A percentile compares a stretch with the other conserved stretches of the same genome.
These are phyloP conservation scores for Centrocercus urophasianus DNA, from an alignment of 2,113 vertebrate species.

Conservation along the genomic window DNA sequence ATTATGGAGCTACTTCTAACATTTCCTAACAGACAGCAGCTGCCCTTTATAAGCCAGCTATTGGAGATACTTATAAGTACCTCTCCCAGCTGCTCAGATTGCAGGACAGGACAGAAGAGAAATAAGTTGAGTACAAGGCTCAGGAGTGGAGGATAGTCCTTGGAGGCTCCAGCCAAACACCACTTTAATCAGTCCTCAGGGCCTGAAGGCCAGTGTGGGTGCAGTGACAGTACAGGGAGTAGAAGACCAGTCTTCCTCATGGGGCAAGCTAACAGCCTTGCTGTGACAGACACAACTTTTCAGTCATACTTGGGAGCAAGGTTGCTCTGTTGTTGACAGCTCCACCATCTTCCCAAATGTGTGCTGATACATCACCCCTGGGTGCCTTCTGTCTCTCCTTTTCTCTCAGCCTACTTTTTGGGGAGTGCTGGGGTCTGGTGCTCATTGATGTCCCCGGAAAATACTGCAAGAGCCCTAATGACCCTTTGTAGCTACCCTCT, in stretches of 20 bases:
- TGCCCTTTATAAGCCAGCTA: not conserved
- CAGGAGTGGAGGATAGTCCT: not conserved
- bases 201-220: not conserved
- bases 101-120: not conserved
- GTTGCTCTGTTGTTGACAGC: not conserved
- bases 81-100: not conserved
- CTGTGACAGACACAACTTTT: not conserved
- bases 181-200: not conserved
- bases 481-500: not conserved
- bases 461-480: not conserved
- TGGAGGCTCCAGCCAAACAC: not conserved
- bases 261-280: not conserved
- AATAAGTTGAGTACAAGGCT: not conserved
- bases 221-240: not conserved
- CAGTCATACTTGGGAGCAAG: accelerated
- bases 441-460: accelerated
- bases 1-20: not conserved
- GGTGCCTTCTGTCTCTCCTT: not conserved
- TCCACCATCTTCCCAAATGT: not conserved
- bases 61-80: not conserved
- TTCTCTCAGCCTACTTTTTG: not conserved
- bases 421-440: not conserved
- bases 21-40: not conserved
- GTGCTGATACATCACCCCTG: not conserved
- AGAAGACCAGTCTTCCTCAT: not conserved